Evolutionary conservation across 2,797 vertebrate species (phyloP).

Genomic region (Nyctibius grandis): DNA sequence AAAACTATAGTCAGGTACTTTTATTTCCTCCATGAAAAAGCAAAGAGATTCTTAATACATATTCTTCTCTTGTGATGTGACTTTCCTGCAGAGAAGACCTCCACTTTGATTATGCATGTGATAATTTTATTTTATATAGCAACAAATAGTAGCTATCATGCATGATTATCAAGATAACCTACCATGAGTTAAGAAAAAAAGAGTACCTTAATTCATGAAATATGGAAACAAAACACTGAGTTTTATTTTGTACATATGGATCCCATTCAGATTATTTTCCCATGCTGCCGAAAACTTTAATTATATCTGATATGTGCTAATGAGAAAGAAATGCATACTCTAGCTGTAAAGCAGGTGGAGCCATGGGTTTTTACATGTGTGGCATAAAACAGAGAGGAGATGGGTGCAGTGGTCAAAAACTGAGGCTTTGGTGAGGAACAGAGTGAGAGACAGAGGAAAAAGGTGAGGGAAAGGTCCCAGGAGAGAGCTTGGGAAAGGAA

Average conservation of each 20-base stretch:
- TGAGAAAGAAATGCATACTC: not conserved
- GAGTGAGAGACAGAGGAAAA: not conserved
- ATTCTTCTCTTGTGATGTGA: conserved; percentile 27
- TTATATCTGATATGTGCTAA: conserved; percentile 16
- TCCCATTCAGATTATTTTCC: not conserved
- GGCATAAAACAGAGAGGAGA: not conserved
- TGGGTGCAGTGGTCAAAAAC: not conserved
- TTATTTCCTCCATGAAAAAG: conserved; percentile 40
- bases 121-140: conserved; percentile 55
- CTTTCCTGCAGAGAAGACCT: not conserved
- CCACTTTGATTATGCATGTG: not conserved
- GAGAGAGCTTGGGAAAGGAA: not conserved
- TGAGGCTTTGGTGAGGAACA: not conserved
- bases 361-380: not conserved
- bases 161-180: not conserved
- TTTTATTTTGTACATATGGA: conserved; percentile 70
- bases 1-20: conserved; percentile 39
- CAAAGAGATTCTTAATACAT: conserved; percentile 33
- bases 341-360: conserved; percentile 5
- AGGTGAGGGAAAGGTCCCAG: not conserved
- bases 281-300: not conserved
- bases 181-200: conserved; percentile 27
- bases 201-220: conserved; percentile 19
- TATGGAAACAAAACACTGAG: conserved; percentile 39
- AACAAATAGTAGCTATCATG: conserved; percentile 53